A percentile compares a stretch with the other conserved stretches of the same genome.
Evolutionary conservation across 2,113 vertebrate species (phyloP).

Genomic region (Carassius carassius): DNA sequence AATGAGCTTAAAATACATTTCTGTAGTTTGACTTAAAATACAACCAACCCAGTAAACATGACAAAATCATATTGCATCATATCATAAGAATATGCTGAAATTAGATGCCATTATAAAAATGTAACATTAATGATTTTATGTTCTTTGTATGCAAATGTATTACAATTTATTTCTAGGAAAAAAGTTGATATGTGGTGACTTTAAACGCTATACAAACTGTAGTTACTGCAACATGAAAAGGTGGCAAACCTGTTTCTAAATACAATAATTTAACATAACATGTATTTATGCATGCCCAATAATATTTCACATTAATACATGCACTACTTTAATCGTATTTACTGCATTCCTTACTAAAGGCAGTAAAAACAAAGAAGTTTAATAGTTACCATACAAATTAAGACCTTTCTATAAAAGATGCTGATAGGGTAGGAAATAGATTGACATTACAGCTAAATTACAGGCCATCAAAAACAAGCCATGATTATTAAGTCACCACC

Average conservation of each 20-base stretch:
- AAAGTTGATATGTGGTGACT: conserved; percentile 49
- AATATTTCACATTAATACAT: neutral
- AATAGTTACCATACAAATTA: conserved; percentile 1
- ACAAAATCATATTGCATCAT: conserved; percentile 15
- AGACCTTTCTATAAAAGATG: neutral
- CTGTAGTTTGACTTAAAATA: neutral
- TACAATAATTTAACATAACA: neutral
- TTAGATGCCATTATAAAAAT: neutral
- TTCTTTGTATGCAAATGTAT: conserved; percentile 21
- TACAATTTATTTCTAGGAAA: neutral
- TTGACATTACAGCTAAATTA: conserved; percentile 15
- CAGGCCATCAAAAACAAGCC: conserved; percentile 11
- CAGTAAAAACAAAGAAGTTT: neutral
- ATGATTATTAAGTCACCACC: conserved; percentile 64
- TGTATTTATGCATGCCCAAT: conserved; percentile 30
- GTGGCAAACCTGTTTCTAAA: neutral
- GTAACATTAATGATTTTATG: neutral
- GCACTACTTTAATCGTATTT: neutral
- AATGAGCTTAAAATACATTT: neutral
- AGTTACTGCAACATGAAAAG: neutral
- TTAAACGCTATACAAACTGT: neutral
- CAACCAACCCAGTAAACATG: neutral
- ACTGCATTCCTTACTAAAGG: neutral
- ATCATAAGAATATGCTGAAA: neutral
- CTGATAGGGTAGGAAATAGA: neutral